Evolutionary conservation across 2,797 vertebrate genomes (phyloP).

Genomic region (Furcifer pardalis): DNA sequence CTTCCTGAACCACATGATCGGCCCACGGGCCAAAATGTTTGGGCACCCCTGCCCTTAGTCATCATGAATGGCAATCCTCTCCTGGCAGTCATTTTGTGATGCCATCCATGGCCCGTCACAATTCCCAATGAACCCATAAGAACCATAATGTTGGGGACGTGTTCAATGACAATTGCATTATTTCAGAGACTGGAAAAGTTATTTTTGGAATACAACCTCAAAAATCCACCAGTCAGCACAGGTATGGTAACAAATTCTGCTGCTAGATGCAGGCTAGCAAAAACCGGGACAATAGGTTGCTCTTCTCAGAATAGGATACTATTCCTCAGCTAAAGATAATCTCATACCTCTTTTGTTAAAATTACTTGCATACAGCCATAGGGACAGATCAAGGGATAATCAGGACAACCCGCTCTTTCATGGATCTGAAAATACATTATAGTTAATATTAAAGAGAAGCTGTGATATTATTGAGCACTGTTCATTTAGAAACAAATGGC

Average conservation of each 20-base stretch:
- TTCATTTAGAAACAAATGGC: background rate
- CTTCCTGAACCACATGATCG: too few species aligned
- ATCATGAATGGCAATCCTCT: background rate
- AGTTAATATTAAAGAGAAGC: background rate
- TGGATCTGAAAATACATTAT: slow-evolving; percentile 79
- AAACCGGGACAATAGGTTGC: background rate
- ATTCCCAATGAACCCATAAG: background rate
- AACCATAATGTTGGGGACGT: too few species aligned
- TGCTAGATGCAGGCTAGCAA: too few species aligned
- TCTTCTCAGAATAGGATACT: background rate
- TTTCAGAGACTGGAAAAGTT: too few species aligned
- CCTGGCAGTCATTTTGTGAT: background rate
- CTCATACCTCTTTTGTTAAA: slow-evolving; percentile 82
- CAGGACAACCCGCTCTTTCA: slow-evolving; percentile 79
- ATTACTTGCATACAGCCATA: slow-evolving; percentile 82
- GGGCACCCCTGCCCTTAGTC: too few species aligned
- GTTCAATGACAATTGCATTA: slow-evolving; percentile 18
- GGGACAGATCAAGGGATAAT: slow-evolving; percentile 84
- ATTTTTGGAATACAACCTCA: too few species aligned
- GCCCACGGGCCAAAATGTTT: too few species aligned
- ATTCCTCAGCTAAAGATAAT: slow-evolving; percentile 32
- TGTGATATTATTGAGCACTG: background rate
- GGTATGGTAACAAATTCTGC: too few species aligned
- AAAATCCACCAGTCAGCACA: too few species aligned
- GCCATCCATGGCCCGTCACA: background rate